Evolutionary conservation across 1,140 invertebrate genomes (phyloP), one percentile per base, ranked within the genome.

Genomic region (Drosophila kohkoa): DNA sequence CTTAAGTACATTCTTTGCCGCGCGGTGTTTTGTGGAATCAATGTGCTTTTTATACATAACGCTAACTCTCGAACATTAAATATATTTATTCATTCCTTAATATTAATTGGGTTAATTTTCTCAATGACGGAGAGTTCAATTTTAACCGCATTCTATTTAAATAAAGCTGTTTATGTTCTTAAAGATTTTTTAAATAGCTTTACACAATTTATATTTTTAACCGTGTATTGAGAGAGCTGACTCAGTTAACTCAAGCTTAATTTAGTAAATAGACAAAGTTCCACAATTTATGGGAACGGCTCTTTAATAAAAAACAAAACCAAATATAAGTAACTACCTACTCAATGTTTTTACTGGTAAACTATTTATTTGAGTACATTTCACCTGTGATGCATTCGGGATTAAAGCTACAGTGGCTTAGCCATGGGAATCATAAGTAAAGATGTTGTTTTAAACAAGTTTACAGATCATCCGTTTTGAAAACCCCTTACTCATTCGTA

Each of bases 51-150:
- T 88, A 80, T 79, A 69, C 55, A 81, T 86, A 25, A 86, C 81
- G 73, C 71, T 87, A 88, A 82, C 63, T 68, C 79, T 68, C 79
- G 28, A 86, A 80, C 52, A 83, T 80, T 79, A 74, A 76, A 79
- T 88, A 65, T 87, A 88, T 87, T 87, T 87, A 87, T 87, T 87
- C 82, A 87, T 87, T 87, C 82, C 82, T 87, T 87, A 87, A 86
- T 88, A 83, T 87, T 70, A 75, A 75, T 75, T 75, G 67, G 52
- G 67, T 75, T 67, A 63, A 63, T 75, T 70, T 75, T 70, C 67
- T 75, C 67, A 69, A 70, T 70, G 16, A 57, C 67, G 57, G 65
- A 57, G 58, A 57, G 58, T 65, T 15, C 59, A 75, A 69, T 52
- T 60, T 46, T 71, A 75, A 76, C 41, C 52, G 64, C 16, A 52